Conservation (phyloP, 2,797 vertebrate genomes). For the Thunnus albacares region DNA sequence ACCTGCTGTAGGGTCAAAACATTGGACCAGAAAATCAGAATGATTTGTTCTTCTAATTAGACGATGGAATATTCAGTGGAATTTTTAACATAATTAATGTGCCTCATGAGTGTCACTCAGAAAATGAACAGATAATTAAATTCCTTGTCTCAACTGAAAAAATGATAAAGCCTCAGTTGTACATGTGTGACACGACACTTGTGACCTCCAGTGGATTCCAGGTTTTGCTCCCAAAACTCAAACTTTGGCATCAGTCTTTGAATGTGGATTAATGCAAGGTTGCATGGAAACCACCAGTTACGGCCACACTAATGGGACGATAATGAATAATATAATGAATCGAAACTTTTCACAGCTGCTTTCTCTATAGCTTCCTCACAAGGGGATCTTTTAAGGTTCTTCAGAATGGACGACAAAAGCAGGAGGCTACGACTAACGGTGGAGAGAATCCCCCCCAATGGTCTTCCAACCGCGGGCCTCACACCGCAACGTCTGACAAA, state of each 20-base stretch:
- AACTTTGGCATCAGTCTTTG: slow-evolving; percentile 14
- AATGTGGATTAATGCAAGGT: slow-evolving; percentile 65
- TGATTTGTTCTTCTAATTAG: background rate
- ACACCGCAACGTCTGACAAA: slow-evolving; percentile 89
- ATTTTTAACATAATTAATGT: background rate
- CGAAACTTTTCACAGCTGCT: slow-evolving; percentile 84
- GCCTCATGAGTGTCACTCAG: background rate
- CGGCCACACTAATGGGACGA: slow-evolving; percentile 56
- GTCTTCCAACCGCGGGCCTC: slow-evolving; percentile 45
- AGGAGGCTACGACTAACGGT: slow-evolving; percentile 89
- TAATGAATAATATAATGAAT: slow-evolving; percentile 72
- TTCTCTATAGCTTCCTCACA: slow-evolving; percentile 84
- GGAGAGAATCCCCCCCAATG: slow-evolving; percentile 73
- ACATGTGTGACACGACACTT: background rate
- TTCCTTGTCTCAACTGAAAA: background rate
- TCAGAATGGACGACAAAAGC: slow-evolving; percentile 90
- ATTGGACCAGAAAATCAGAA: too few species aligned
- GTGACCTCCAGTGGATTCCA: slow-evolving; percentile 8
- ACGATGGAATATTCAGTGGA: background rate
- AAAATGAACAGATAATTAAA: background rate
- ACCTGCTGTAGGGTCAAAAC: too few species aligned
- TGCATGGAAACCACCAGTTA: slow-evolving; percentile 88
- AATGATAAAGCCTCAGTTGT: background rate
- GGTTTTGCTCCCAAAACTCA: slow-evolving; percentile 14
- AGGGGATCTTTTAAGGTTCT: slow-evolving; percentile 88